These are phyloP conservation scores for Thamnophis elegans DNA, from an alignment of 2,797 vertebrate species.

Conservation along the genomic window DNA sequence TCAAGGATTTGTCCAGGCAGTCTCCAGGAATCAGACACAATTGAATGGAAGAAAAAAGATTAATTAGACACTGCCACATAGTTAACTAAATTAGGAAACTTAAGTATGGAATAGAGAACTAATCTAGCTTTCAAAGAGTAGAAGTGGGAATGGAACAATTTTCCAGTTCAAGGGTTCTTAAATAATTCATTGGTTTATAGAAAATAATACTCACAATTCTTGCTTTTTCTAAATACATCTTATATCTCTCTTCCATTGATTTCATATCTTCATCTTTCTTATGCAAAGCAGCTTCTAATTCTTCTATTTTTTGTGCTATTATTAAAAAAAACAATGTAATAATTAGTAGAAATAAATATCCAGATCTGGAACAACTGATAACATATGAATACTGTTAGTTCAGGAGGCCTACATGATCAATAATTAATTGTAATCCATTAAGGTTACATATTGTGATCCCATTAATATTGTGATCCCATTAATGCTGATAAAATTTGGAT, in stretches of 20 bases:
- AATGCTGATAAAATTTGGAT: not conserved
- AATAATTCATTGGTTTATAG: not conserved
- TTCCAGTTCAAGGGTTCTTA: not conserved
- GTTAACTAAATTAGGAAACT: not conserved
- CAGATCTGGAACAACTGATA: not conserved
- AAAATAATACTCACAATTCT: constrained; percentile 83
- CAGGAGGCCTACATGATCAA: not conserved
- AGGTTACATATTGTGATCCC: not conserved
- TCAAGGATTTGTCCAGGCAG: not conserved
- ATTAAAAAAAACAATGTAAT: constrained; percentile 12
- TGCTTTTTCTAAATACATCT: constrained; percentile 98
- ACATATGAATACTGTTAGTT: not conserved
- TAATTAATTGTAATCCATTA: not conserved
- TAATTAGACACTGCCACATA: not conserved
- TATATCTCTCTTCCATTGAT: constrained; percentile 98
- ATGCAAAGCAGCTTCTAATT: constrained; percentile 89
- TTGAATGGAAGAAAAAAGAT: not conserved
- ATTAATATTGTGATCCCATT: not conserved
- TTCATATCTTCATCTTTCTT: constrained; percentile 99
- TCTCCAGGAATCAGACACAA: not conserved
- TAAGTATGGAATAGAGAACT: not conserved
- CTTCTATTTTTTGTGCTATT: constrained; percentile 86
- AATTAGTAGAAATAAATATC: not conserved
- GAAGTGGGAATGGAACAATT: not conserved
- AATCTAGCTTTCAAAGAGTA: not conserved